Conservation (phyloP, 2,888 invertebrate genomes). For the Macrophya annulata region DNA sequence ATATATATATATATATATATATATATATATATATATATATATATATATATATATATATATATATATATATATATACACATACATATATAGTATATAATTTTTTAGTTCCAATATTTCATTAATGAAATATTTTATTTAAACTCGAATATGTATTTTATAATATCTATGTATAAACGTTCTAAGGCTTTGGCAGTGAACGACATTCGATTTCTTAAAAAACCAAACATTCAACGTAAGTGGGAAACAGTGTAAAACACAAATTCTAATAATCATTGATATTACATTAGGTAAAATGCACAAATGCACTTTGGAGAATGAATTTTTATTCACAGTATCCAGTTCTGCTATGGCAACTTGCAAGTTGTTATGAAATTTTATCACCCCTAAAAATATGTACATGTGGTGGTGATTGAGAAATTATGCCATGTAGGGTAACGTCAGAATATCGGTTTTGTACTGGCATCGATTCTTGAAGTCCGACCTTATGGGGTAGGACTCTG, state of each 20-base stretch:
- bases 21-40: too few relatives aligned
- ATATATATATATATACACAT: too few relatives aligned
- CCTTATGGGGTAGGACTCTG: too few relatives aligned
- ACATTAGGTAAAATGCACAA: constrained; percentile 34
- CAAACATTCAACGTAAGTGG: constrained; percentile 63
- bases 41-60: too few relatives aligned
- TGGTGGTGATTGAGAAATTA: constrained; percentile 30
- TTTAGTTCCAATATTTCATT: constrained; percentile 32
- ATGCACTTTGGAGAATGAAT: not conserved
- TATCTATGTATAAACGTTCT: constrained; percentile 78
- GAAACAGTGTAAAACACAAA: constrained; percentile 56
- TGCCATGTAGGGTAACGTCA: not conserved
- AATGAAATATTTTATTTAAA: constrained; percentile 50
- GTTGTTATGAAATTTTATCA: constrained; percentile 14
- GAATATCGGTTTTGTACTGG: not conserved
- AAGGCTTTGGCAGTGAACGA: constrained; percentile 79
- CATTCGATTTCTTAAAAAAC: constrained; percentile 70
- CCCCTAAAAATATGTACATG: constrained; percentile 47
- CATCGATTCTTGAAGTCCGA: constrained; percentile 3
- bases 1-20: too few relatives aligned
- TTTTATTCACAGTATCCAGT: not conserved
- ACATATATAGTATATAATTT: too few relatives aligned
- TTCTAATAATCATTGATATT: constrained; percentile 59
- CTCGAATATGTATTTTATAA: constrained; percentile 60
- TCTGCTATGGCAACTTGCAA: constrained; percentile 23